Evolutionary conservation across 1,140 invertebrate genomes (phyloP).

Genomic region (Bombus affinis): DNA sequence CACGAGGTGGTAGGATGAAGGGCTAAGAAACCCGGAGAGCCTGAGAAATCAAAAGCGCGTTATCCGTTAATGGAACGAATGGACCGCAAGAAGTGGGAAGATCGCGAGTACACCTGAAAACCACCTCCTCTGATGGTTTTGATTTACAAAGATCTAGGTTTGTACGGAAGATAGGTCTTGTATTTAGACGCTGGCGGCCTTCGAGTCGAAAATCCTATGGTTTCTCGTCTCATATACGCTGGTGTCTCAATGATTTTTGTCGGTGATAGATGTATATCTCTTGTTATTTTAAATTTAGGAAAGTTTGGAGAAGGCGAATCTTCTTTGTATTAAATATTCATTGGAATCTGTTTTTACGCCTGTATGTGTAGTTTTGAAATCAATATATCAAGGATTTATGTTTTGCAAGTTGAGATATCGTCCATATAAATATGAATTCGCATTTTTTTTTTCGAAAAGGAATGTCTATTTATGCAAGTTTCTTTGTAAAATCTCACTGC

Average conservation of each 20-base stretch:
- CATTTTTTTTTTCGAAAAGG: too few relatives aligned
- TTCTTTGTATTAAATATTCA: background rate
- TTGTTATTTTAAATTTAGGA: too few relatives aligned
- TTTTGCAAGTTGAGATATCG: background rate
- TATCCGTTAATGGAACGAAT: conserved; percentile 35
- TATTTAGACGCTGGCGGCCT: background rate
- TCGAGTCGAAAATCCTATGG: background rate
- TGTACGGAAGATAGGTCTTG: background rate
- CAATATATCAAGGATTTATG: background rate
- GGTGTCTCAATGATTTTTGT: background rate
- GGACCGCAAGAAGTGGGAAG: conserved; percentile 1
- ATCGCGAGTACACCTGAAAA: background rate
- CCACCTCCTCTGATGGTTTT: background rate
- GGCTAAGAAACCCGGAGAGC: background rate
- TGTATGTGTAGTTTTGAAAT: background rate
- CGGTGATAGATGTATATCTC: too few relatives aligned
- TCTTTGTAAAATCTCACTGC: background rate
- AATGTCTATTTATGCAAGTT: background rate
- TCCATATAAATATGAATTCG: background rate
- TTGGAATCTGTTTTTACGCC: background rate
- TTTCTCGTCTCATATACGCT: background rate
- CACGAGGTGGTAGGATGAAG: background rate
- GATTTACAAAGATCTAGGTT: conserved; percentile 17
- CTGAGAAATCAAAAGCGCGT: conserved; percentile 36
- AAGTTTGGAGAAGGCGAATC: too few relatives aligned